A percentile compares a stretch with the other conserved stretches of the same genome.
phyloP scores from a whole-genome alignment of 2,888 invertebrate genomes.

The Mactromeris polynyma region DNA sequence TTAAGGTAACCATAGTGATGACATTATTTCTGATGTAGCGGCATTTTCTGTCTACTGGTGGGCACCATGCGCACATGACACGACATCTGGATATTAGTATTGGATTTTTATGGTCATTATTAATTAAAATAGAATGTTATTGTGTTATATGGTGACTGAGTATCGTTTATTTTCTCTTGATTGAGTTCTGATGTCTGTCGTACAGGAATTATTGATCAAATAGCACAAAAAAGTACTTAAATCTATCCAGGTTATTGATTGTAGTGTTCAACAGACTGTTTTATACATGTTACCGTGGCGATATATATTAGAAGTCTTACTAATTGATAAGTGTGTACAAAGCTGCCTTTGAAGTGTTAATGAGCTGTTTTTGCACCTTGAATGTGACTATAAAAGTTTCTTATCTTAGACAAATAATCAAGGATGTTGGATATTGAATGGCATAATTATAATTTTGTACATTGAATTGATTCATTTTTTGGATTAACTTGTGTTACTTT shows the following conservation, averaged over 20 bases:
- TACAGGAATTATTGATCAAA: neutral
- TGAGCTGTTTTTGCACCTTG: neutral
- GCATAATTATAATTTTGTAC: neutral
- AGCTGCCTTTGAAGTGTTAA: neutral
- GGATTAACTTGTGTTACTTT: neutral
- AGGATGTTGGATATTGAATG: neutral
- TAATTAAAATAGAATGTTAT: neutral
- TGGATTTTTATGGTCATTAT: neutral
- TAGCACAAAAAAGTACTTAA: constrained; percentile 10
- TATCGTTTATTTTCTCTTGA: neutral
- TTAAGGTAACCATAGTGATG: neutral
- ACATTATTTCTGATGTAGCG: neutral
- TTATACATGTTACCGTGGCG: constrained; percentile 21
- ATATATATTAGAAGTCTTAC: neutral
- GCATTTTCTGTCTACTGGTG: neutral
- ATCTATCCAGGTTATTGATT: constrained; percentile 33
- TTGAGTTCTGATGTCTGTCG: neutral
- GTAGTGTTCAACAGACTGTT: constrained; percentile 25
- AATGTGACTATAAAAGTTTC: neutral
- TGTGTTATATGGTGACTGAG: neutral
- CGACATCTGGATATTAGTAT: neutral
- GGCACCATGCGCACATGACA: neutral
- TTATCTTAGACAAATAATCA: neutral
- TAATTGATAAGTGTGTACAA: neutral
- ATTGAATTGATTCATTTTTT: neutral